Percentiles rank a stretch among this genome's conserved stretches.
Conservation (phyloP, 2,113 vertebrate species). For the Cairina moschata region DNA sequence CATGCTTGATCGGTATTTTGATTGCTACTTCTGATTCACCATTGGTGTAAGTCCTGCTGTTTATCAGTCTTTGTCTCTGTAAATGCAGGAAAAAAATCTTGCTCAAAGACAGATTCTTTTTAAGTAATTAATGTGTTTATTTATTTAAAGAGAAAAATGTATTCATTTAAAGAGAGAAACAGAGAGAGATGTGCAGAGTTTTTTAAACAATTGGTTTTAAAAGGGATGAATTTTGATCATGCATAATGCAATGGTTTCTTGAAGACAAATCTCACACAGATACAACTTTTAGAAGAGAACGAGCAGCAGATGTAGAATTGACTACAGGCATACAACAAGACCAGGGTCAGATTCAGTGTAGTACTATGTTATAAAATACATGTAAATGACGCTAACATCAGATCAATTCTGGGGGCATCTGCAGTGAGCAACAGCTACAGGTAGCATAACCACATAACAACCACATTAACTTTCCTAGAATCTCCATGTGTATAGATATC, state of each 20-base stretch:
- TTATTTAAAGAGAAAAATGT: neutral
- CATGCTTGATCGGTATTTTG: slow-evolving; percentile 84
- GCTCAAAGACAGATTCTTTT: neutral
- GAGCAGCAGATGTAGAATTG: neutral
- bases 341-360: neutral
- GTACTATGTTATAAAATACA: neutral
- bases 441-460: neutral
- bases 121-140: neutral
- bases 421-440: neutral
- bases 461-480: neutral
- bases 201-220: neutral
- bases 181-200: neutral
- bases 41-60: slow-evolving; percentile 86
- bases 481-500: neutral
- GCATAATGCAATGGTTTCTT: rapidly evolving
- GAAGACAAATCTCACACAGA: neutral
- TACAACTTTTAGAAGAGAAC: neutral
- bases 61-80: slow-evolving; percentile 95
- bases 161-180: neutral
- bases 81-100: slow-evolving; percentile 17
- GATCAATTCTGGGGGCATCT: neutral
- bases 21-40: slow-evolving; percentile 90
- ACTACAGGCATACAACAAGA: neutral
- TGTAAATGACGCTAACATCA: neutral
- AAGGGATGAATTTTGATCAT: neutral